Conservation (phyloP, 2,113 vertebrate species). For the Zosterops pallidus region DNA sequence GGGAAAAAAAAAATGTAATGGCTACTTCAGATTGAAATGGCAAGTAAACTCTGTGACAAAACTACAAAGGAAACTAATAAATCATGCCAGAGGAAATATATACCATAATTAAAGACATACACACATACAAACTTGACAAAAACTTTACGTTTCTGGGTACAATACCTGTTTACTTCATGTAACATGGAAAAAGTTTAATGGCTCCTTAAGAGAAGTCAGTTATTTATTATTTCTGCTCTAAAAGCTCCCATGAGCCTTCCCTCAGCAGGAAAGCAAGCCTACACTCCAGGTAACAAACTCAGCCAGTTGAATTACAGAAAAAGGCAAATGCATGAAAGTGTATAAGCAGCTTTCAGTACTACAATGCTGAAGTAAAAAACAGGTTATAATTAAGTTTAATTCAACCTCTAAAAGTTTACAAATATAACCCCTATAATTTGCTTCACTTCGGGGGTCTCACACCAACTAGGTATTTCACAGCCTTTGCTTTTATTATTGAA, state of each 20-base stretch:
- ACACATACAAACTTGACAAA: neutral
- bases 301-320: neutral
- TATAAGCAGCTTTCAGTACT: neutral
- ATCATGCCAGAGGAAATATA: slow-evolving; percentile 18
- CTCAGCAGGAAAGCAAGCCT: neutral
- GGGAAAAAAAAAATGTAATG: neutral
- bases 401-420: neutral
- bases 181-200: neutral
- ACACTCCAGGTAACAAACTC: neutral
- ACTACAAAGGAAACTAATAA: slow-evolving; percentile 20
- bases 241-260: neutral
- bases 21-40: slow-evolving; percentile 15
- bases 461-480: neutral
- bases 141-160: neutral
- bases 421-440: neutral
- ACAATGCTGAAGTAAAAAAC: neutral
- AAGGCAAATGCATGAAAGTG: neutral
- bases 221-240: slow-evolving; percentile 29
- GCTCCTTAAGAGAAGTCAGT: neutral
- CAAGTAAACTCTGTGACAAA: slow-evolving; percentile 5
- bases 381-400: neutral
- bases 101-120: neutral
- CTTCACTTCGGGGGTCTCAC: neutral
- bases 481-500: neutral
- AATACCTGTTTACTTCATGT: slow-evolving; percentile 20